Evolutionary conservation across 1,140 invertebrate species (phyloP).

Genomic region (Asobara japonica): DNA sequence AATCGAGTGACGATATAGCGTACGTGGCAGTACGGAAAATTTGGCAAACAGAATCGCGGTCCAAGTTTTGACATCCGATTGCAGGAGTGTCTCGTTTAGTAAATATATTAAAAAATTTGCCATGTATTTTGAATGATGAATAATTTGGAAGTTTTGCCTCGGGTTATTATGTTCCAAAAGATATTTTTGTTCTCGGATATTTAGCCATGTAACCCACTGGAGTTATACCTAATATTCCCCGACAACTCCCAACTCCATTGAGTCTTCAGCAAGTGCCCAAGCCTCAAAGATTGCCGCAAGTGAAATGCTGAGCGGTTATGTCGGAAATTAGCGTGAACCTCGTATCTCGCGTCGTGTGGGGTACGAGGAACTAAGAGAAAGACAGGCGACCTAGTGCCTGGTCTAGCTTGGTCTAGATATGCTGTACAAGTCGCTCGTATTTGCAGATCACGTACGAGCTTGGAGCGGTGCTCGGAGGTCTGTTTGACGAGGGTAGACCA

Average conservation of each 20-base stretch:
- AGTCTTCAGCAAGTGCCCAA: background rate
- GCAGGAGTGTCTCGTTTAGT: no score
- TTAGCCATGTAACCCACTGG: no score
- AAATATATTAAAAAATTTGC: no score
- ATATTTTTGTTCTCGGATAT: no score
- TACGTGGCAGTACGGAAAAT: background rate
- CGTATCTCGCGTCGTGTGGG: background rate
- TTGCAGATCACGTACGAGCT: slow-evolving; percentile 52
- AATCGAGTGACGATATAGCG: slow-evolving; percentile 18
- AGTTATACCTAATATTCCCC: no score
- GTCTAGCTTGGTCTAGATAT: background rate
- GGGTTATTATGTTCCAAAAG: no score
- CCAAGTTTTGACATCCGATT: no score
- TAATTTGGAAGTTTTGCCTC: no score
- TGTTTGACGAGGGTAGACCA: slow-evolving; percentile 55
- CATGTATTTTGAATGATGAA: no score
- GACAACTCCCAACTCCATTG: background rate
- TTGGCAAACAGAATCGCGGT: background rate
- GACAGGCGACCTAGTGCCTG: background rate
- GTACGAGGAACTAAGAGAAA: background rate
- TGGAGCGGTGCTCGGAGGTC: slow-evolving; percentile 44
- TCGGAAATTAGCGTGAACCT: background rate
- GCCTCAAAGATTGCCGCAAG: background rate
- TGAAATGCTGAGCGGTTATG: background rate
- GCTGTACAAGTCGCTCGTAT: slow-evolving; percentile 39